Evolutionary conservation across 2,797 vertebrate species (phyloP).

Genomic region (Lepus townsendii): DNA sequence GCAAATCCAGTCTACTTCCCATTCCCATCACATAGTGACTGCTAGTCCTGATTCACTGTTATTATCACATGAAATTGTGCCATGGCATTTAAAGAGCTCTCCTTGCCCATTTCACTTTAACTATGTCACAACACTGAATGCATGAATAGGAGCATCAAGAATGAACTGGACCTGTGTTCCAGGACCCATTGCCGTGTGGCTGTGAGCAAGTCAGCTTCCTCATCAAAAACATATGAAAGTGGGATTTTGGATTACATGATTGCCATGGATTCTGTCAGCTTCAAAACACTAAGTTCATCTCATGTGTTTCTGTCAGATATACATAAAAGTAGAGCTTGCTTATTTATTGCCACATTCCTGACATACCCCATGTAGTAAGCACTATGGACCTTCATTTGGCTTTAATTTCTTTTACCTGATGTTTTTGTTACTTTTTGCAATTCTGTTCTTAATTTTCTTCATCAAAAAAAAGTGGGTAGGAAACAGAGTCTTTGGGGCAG

Average conservation of each 20-base stretch:
- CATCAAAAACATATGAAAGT: neutral
- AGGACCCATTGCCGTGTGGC: neutral
- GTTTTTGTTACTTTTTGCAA: constrained; percentile 43
- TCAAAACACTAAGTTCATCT: neutral
- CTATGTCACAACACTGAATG: neutral
- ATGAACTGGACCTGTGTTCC: neutral
- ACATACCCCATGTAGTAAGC: neutral
- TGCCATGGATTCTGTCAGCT: neutral
- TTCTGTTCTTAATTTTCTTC: constrained; percentile 10
- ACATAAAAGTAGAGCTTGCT: neutral
- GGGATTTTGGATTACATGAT: neutral
- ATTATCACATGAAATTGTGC: neutral
- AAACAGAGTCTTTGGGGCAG: neutral
- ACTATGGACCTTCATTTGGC: neutral
- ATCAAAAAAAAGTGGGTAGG: neutral
- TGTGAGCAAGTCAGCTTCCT: constrained; percentile 17
- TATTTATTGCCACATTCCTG: neutral
- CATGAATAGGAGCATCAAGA: neutral
- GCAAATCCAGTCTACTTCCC: neutral
- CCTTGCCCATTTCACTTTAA: constrained; percentile 12
- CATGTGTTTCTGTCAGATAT: neutral
- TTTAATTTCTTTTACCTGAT: neutral
- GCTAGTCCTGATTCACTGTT: neutral
- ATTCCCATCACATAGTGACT: neutral
- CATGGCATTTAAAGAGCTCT: constrained; percentile 16